These are phyloP conservation scores for Sebastolobus altivelis DNA, from an alignment of 2,797 vertebrate species.

Conservation along the genomic window DNA sequence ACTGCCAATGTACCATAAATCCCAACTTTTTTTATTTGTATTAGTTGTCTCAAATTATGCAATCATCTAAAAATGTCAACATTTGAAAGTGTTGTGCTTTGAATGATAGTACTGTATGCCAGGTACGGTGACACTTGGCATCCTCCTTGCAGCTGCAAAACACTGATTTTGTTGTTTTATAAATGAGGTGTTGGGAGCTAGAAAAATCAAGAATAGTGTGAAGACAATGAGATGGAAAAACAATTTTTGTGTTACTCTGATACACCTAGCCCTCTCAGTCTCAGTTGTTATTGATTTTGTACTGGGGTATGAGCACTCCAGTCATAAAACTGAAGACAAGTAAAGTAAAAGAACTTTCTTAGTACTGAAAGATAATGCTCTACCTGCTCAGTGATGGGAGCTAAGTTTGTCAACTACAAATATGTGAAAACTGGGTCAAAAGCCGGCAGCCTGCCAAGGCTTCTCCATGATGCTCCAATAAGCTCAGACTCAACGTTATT, in stretches of 20 bases:
- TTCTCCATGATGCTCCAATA: slow-evolving; percentile 25
- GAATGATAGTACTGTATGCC: neutral
- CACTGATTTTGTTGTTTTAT: neutral
- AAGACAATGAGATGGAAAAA: slow-evolving; percentile 13
- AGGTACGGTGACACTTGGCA: neutral
- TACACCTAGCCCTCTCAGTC: neutral
- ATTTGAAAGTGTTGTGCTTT: neutral
- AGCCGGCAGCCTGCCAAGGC: slow-evolving; percentile 28
- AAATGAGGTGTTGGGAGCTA: neutral
- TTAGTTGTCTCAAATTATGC: neutral
- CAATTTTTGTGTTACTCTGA: neutral
- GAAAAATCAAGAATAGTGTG: slow-evolving; percentile 4
- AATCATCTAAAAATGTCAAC: neutral
- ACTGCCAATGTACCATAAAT: neutral
- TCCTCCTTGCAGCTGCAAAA: neutral
- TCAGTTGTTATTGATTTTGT: slow-evolving; percentile 3
- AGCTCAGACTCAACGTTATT: slow-evolving; percentile 64
- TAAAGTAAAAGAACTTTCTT: neutral
- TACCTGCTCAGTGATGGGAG: neutral
- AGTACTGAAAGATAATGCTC: neutral
- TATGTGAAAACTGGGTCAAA: slow-evolving; percentile 59
- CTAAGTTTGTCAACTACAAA: slow-evolving; percentile 19
- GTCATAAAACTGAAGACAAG: neutral
- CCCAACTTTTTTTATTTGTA: neutral
- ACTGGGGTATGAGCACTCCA: neutral